These are phyloP conservation scores for Taeniopygia guttata DNA, from an alignment of 2,797 vertebrate species.

Conservation along the genomic window DNA sequence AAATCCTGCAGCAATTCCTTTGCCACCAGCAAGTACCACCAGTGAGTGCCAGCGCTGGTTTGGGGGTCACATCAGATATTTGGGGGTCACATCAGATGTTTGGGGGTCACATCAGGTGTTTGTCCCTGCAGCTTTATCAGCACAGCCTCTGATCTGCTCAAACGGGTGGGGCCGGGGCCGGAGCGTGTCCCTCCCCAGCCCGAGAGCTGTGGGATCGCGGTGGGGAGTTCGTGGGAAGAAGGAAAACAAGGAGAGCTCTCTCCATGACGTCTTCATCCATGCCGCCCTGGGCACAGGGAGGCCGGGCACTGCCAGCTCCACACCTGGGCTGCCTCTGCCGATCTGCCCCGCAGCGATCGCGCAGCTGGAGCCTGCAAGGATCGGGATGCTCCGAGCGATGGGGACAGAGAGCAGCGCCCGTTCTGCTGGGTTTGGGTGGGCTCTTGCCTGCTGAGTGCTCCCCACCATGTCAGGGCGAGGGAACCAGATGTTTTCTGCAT, in stretches of 20 bases:
- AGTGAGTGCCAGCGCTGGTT: fast-evolving
- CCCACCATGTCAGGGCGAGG: not conserved
- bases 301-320: not conserved
- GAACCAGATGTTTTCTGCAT: not conserved
- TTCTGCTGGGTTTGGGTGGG: not conserved
- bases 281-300: not conserved
- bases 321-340: not conserved
- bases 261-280: not conserved
- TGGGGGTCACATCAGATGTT: not conserved
- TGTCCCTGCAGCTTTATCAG: not conserved
- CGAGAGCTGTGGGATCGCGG: not conserved
- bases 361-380: not conserved
- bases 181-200: fast-evolving
- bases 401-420: not conserved
- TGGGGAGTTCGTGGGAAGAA: not conserved
- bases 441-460: not conserved
- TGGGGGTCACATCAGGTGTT: not conserved
- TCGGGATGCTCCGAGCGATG: not conserved
- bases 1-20: not conserved
- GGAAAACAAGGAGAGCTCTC: not conserved
- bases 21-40: not conserved
- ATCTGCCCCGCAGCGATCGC: not conserved
- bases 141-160: fast-evolving
- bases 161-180: fast-evolving
- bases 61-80: not conserved